Base-by-base conservation (phyloP, 2,888 invertebrate genomes). In the Ophion ventricosus region DNA sequence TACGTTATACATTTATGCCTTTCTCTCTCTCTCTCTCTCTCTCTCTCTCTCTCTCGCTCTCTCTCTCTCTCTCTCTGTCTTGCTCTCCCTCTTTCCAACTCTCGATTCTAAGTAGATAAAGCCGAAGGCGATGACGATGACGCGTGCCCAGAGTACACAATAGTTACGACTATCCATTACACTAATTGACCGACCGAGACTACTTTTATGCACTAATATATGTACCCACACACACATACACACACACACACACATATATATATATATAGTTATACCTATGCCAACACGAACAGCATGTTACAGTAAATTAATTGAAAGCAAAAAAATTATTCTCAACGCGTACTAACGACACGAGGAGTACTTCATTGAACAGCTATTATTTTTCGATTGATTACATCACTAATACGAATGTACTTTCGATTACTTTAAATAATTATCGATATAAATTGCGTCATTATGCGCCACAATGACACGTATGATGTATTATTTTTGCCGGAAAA, bases 101-200 rank as follows among this genome's bases (percentile, higher is more conserved):
- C 35, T 59, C 66, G 43, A 56, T 63, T 75, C 59, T 17, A 61
- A 61, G 74, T 63, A 75, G 70, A 80, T 66, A 74, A 57, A 56
- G 67, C 75, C 43, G 63, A 75, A 29, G 63, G 69, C 64, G 79
- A 75, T 66, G 83, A 79, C 57, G 63, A 72, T 20, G 76, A 81
- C 82, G 82, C 85, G 80, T 82, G 85, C 80, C 64, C 69, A 25
- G 85, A 80, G 80, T 78, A 70, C 79, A 78, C 82, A 82, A 86
- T 80, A 72, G 82, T 83, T 75, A 25, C 57, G 63, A 83, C 78
- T 80, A 82, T 85, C 85, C 83, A 83, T 85, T 83, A 85, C 70
- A 78, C 82, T 86, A 86, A 86, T 86, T 86, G 86, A 82, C 64
- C 77, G 70, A 77, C 76, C 61, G 35, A 77, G 75, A 80, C 72